Conservation (phyloP, 1,140 invertebrate genomes). For the Nasonia longicornis region DNA sequence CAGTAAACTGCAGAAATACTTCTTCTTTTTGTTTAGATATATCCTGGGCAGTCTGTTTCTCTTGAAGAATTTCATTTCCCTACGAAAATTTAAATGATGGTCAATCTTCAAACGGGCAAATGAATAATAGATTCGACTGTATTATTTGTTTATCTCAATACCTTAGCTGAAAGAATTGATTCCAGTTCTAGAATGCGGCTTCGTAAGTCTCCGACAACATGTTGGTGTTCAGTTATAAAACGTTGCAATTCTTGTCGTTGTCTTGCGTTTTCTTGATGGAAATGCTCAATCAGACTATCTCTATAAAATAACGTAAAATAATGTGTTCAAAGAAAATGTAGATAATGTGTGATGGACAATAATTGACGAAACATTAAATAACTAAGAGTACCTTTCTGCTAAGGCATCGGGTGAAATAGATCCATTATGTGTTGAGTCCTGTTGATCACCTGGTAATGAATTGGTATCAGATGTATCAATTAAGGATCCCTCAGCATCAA, state of each 20-base stretch:
- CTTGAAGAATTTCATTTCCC: conserved; percentile 73
- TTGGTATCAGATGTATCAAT: conserved; percentile 80
- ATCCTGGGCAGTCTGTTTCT: conserved; percentile 74
- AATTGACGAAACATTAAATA: background rate
- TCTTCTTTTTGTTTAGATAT: conserved; percentile 71
- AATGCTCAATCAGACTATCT: conserved; percentile 86
- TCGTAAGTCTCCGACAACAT: conserved; percentile 74
- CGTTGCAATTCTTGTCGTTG: conserved; percentile 71
- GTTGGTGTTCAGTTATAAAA: conserved; percentile 69
- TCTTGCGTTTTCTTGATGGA: conserved; percentile 79
- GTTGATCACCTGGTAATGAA: conserved; percentile 69
- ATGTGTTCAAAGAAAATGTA: background rate
- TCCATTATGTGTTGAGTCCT: conserved; percentile 70
- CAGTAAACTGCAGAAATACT: conserved; percentile 68
- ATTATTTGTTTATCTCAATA: conserved; percentile 46
- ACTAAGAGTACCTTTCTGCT: conserved; percentile 67
- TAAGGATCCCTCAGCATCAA: conserved; percentile 76
- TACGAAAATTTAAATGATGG: conserved; percentile 46
- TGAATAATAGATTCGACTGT: background rate
- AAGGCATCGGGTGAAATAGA: conserved; percentile 72
- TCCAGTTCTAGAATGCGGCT: conserved; percentile 64
- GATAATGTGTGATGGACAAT: background rate
- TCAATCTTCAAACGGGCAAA: background rate
- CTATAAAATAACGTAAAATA: conserved; percentile 64
- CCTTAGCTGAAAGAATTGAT: conserved; percentile 60